Percentiles rank a stretch among this genome's conserved stretches.
Evolutionary conservation across 2,113 vertebrate genomes (phyloP).

Genomic region (Corvus moneduloides): DNA sequence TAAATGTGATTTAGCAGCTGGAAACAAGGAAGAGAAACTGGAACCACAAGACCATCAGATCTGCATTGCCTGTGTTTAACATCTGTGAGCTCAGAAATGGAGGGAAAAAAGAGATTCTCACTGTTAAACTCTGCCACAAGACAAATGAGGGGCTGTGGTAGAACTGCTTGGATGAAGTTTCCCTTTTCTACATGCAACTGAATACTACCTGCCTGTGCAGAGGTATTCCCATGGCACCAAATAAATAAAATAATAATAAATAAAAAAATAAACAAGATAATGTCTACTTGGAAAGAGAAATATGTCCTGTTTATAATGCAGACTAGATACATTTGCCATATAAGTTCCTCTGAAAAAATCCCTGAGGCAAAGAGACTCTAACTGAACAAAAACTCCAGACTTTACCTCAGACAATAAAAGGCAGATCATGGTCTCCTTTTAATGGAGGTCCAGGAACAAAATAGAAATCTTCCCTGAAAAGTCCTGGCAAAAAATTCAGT

Average conservation of each 20-base stretch:
- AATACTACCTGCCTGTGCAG: background rate
- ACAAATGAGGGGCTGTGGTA: background rate
- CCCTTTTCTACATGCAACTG: background rate
- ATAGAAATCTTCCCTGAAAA: background rate
- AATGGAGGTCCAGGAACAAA: background rate
- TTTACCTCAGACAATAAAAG: background rate
- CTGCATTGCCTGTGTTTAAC: background rate
- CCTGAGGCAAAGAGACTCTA: background rate
- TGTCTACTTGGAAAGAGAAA: background rate
- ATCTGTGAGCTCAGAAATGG: slow-evolving; percentile 7
- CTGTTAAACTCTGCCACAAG: background rate
- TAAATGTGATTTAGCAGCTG: slow-evolving; percentile 39
- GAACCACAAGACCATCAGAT: background rate
- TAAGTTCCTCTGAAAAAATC: background rate
- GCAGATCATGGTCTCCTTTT: background rate
- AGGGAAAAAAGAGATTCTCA: background rate
- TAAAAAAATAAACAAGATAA: background rate
- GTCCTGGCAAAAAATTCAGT: background rate
- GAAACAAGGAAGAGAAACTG: slow-evolving; percentile 3
- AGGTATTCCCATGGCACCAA: background rate
- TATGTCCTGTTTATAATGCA: background rate
- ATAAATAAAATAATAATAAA: background rate
- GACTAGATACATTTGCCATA: background rate
- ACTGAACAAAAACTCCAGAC: background rate
- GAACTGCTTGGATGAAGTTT: background rate